phyloP scores from a whole-genome alignment of 2,797 vertebrate species.

The Gorsachius magnificus region DNA sequence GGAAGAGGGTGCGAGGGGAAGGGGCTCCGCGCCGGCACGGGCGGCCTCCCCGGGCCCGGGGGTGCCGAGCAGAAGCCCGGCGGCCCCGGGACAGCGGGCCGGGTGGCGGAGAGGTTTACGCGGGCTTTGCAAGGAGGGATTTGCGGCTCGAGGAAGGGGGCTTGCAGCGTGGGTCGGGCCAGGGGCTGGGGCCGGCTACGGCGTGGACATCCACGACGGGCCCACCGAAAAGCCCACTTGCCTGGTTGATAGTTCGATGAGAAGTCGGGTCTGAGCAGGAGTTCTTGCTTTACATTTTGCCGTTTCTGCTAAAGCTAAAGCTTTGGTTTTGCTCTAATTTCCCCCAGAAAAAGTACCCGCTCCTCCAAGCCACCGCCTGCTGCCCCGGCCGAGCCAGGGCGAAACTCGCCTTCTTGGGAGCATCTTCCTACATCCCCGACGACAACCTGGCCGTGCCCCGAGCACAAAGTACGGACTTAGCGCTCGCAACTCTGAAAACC shows the following conservation, averaged over 20 bases:
- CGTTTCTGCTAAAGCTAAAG: neutral
- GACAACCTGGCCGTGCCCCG: neutral
- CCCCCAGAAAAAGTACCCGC: fast-evolving
- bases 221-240: neutral
- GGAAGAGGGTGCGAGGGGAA: neutral
- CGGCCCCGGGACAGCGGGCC: neutral
- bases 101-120: neutral
- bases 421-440: neutral
- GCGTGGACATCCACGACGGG: neutral
- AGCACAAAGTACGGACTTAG: neutral
- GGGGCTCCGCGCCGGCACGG: neutral
- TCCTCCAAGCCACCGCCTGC: neutral
- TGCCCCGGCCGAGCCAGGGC: neutral
- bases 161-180: neutral
- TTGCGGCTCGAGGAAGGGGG: neutral
- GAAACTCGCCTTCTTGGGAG: neutral
- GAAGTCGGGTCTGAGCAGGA: neutral
- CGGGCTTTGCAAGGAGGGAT: neutral
- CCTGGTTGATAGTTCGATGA: neutral
- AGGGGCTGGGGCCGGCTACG: neutral
- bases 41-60: too few relatives aligned
- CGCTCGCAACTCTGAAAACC: neutral
- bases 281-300: neutral
- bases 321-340: neutral
- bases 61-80: neutral